Evolutionary conservation across 2,797 vertebrate species (phyloP).

Genomic region (Myotis vivesi): DNA sequence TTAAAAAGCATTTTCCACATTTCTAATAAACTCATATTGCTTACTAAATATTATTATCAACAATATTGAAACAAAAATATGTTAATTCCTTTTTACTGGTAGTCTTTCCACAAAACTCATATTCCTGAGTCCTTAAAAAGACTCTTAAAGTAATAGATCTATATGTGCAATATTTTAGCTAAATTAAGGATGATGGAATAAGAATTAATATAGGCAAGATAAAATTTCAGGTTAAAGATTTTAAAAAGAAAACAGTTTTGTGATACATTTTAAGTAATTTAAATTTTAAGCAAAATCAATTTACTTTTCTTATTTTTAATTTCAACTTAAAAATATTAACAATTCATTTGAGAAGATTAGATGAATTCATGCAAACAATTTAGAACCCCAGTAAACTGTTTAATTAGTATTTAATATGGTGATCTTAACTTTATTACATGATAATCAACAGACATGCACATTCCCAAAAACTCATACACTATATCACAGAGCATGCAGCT

Average conservation of each 20-base stretch:
- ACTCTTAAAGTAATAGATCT: neutral
- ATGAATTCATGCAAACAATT: slow-evolving; percentile 14
- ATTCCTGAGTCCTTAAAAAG: neutral
- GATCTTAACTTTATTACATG: slow-evolving; percentile 54
- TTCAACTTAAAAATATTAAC: slow-evolving; percentile 26
- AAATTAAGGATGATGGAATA: neutral
- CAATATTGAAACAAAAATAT: neutral
- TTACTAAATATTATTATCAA: neutral
- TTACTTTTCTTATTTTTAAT: neutral
- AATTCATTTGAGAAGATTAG: slow-evolving; percentile 33
- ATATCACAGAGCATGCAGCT: slow-evolving; percentile 14
- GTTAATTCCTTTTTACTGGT: neutral
- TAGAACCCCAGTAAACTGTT: slow-evolving; percentile 14
- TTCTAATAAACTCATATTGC: neutral
- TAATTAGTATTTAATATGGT: slow-evolving; percentile 61
- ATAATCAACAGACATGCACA: neutral
- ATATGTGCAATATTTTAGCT: neutral
- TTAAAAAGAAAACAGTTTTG: neutral
- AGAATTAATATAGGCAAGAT: neutral
- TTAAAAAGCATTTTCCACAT: neutral
- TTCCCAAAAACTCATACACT: neutral
- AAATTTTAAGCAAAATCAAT: neutral
- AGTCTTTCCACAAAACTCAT: neutral
- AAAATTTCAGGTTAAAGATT: slow-evolving; percentile 24
- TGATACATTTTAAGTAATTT: neutral